phyloP scores from a whole-genome alignment of 2,888 invertebrate species.

The Ariolimax columbianus region DNA sequence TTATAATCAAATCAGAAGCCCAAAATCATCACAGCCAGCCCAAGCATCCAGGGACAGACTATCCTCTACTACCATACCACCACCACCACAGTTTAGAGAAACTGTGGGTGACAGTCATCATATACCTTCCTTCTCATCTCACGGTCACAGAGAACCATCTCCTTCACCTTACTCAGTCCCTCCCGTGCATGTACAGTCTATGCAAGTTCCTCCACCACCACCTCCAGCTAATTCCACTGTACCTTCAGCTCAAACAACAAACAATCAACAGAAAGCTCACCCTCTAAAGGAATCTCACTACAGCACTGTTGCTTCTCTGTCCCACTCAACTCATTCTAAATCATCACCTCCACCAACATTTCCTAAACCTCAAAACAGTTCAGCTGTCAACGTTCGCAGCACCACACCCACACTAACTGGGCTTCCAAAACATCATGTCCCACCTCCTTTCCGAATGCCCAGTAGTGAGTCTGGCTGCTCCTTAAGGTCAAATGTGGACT shows the following conservation, averaged over 20 bases:
- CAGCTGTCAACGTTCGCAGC: slow-evolving; percentile 25
- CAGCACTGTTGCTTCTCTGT: not conserved
- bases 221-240: slow-evolving; percentile 42
- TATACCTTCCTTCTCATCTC: slow-evolving; percentile 19
- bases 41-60: slow-evolving; percentile 24
- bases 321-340: slow-evolving; percentile 45
- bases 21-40: slow-evolving; percentile 29
- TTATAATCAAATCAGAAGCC: slow-evolving; percentile 46
- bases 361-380: slow-evolving; percentile 47
- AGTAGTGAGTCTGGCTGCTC: slow-evolving; percentile 55
- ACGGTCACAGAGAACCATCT: slow-evolving; percentile 39
- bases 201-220: slow-evolving; percentile 54
- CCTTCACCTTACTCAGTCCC: slow-evolving; percentile 56
- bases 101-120: not conserved
- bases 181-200: slow-evolving; percentile 31
- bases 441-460: slow-evolving; percentile 51
- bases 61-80: slow-evolving; percentile 34
- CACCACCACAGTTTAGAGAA: slow-evolving; percentile 44
- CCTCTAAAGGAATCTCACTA: slow-evolving; percentile 6
- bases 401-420: slow-evolving; percentile 39
- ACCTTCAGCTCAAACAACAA: slow-evolving; percentile 19
- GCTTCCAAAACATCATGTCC: slow-evolving; percentile 49
- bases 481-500: slow-evolving; percentile 49
- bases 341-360: slow-evolving; percentile 53
- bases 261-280: slow-evolving; percentile 21